Evolutionary conservation across 2,797 vertebrate species (phyloP).

Genomic region (Lepus townsendii): DNA sequence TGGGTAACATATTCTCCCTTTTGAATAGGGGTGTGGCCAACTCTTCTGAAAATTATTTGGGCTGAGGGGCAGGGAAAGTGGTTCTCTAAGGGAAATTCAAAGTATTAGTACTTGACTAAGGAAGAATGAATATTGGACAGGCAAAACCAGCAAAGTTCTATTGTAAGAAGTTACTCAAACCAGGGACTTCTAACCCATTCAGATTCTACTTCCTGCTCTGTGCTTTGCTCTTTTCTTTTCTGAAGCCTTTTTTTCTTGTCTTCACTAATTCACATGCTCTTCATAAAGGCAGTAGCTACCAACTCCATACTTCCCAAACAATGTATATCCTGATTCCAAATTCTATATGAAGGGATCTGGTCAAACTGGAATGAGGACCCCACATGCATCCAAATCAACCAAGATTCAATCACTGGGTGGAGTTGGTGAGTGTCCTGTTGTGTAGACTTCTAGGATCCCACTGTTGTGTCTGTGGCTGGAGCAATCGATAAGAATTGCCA

Average conservation of each 20-base stretch:
- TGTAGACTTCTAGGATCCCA: not conserved
- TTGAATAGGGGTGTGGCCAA: not conserved
- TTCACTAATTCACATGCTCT: constrained; percentile 27
- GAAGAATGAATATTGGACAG: not conserved
- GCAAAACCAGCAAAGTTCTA: not conserved
- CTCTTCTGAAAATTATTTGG: not conserved
- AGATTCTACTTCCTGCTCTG: not conserved
- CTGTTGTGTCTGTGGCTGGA: not conserved
- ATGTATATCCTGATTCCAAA: not conserved
- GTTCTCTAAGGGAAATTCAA: not conserved
- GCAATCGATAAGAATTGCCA: not conserved
- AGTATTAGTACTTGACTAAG: not conserved
- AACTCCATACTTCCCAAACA: not conserved
- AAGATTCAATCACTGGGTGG: not conserved
- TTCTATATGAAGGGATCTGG: constrained; percentile 32
- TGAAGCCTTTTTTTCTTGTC: not conserved
- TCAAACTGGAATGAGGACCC: not conserved
- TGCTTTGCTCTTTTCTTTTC: not conserved
- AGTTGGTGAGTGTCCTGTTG: not conserved
- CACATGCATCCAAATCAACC: not conserved
- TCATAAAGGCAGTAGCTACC: constrained; percentile 27
- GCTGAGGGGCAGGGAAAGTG: not conserved
- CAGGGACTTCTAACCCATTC: not conserved
- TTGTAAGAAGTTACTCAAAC: not conserved
- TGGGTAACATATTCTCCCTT: not conserved